Percentiles rank a stretch among this genome's conserved stretches.
Evolutionary conservation across 2,888 invertebrate species (phyloP).

Genomic region (Belgica antarctica): DNA sequence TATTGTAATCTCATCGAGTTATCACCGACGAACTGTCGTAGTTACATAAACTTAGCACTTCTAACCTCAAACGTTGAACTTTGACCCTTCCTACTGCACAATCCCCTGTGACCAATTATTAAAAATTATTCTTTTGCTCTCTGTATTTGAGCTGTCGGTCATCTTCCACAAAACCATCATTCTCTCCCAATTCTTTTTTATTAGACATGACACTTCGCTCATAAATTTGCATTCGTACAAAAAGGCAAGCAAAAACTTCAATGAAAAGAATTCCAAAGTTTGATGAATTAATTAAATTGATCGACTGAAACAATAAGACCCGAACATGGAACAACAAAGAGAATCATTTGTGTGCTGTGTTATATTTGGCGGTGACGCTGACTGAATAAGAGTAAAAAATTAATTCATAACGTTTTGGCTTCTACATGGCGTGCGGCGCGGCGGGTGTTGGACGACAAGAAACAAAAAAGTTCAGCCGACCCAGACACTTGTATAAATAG

Average conservation of each 20-base stretch:
- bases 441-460: background rate
- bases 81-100: too few relatives aligned
- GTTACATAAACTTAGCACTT: too few relatives aligned
- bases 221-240: constrained; percentile 35
- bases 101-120: too few relatives aligned
- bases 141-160: too few relatives aligned
- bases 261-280: constrained; percentile 23
- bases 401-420: background rate
- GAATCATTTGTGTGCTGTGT: background rate
- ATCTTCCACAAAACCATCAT: too few relatives aligned
- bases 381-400: too few relatives aligned
- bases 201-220: constrained; percentile 29
- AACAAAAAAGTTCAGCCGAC: background rate
- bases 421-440: background rate
- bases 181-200: too few relatives aligned
- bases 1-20: too few relatives aligned
- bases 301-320: background rate
- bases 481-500: background rate
- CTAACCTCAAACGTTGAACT: too few relatives aligned
- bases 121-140: too few relatives aligned
- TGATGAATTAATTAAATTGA: constrained; percentile 36
- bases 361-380: constrained; percentile 1
- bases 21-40: too few relatives aligned
- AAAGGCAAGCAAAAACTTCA: background rate
- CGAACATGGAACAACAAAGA: constrained; percentile 12